Evolutionary conservation across 2,888 invertebrate genomes (phyloP), one percentile per base, ranked within the genome.

Genomic region (Embidobia sp.): DNA sequence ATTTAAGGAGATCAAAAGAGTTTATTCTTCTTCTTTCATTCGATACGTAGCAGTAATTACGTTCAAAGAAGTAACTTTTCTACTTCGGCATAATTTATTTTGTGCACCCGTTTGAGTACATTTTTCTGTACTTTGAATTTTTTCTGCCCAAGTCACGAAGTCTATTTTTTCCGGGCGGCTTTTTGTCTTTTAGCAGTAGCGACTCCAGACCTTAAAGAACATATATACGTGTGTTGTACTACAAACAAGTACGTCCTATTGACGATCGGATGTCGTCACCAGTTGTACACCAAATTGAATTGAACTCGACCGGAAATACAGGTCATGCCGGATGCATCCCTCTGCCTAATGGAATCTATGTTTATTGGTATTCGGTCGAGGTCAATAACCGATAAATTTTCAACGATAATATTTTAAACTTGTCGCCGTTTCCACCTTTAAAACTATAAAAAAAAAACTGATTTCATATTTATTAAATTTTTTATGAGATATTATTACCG

Each of bases 211-310:
- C 51, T 59, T 70, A 44, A 61, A 59, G 11, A 16, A 18, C 35
- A 33, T 44, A 46, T 51, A 35, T 61, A 53, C 35, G 40, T 26
- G 69, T 70, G 51, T 7, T 51, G 27, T 44, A 44, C 51, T 70
- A 63, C 53, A 72, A 48, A 72, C 55, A 63, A 61, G 46, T 40
- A 46, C 18, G 63, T 55, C 37, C 53, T 53, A 48, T 53, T 67
- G 74, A 67, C 53, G 74, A 75, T 69, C 55, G 75, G 75, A 76
- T 69, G 75, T 61, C 49, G 46, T 66, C 44, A 53, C 40, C 61
- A 49, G 61, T 51, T 81, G 80, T 78, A 72, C 78, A 81, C 79
- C 77, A 84, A 87, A 86, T 86, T 84, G 82, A 84, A 86, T 85
- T 82, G 81, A 81, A 80, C 67, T 79, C 78, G 73, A 78, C 70